Conservation (phyloP, 2,888 invertebrate genomes). For the Willowsia nigromaculata region DNA sequence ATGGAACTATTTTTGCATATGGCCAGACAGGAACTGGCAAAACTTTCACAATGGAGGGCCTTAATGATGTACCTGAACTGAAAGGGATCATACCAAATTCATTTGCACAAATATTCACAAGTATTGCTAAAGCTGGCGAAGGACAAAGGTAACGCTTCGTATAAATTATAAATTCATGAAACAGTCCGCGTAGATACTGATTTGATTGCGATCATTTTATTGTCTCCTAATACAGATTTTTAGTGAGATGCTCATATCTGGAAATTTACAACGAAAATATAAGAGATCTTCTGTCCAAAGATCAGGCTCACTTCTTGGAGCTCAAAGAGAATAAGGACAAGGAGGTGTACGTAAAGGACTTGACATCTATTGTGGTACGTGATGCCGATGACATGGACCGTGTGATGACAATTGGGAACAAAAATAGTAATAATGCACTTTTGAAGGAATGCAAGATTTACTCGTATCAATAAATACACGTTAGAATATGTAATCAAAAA, state of each 20-base stretch:
- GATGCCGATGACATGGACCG: slow-evolving; percentile 96
- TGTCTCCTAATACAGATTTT: slow-evolving; percentile 82
- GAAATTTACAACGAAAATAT: slow-evolving; percentile 99
- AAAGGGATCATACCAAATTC: slow-evolving; percentile 99
- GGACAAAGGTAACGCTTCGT: slow-evolving; percentile 83
- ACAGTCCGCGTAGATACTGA: too few relatives aligned
- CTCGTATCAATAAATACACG: too few relatives aligned
- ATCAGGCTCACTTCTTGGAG: slow-evolving; percentile 93
- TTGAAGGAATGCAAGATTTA: too few relatives aligned
- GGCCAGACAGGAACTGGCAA: slow-evolving; percentile 92
- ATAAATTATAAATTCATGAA: slow-evolving; percentile 7
- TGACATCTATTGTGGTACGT: slow-evolving; percentile 98
- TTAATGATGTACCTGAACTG: slow-evolving; percentile 80
- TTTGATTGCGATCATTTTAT: too few relatives aligned
- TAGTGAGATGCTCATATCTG: slow-evolving; percentile 97
- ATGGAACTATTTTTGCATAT: slow-evolving; percentile 88
- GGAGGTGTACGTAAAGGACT: slow-evolving; percentile 98
- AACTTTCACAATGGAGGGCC: slow-evolving; percentile 99
- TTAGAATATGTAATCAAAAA: too few relatives aligned
- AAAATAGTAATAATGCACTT: slow-evolving; percentile 84
- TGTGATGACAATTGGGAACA: slow-evolving; percentile 97
- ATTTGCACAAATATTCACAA: slow-evolving; percentile 99
- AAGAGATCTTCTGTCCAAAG: slow-evolving; percentile 94
- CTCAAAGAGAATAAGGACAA: slow-evolving; percentile 88
- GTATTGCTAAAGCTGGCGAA: slow-evolving; percentile 95